phyloP scores from a whole-genome alignment of 1,140 invertebrate species.

The Drosophila suzukii region DNA sequence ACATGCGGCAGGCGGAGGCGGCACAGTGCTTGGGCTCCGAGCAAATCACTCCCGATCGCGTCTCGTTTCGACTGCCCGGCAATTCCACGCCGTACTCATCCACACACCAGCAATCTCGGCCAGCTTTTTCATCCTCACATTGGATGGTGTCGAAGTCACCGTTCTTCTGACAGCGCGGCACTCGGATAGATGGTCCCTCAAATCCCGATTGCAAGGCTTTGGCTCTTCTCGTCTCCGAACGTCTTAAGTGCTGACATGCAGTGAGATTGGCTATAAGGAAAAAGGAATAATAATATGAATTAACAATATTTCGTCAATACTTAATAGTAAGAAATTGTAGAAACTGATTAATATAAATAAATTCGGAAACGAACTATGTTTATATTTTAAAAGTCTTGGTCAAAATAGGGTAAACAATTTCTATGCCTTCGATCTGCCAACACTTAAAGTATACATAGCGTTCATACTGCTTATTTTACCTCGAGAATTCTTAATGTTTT shows the following conservation, averaged over 20 bases:
- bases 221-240: slow-evolving; percentile 87
- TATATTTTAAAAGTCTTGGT: too few relatives aligned
- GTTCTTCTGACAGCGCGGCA: slow-evolving; percentile 88
- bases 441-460: too few relatives aligned
- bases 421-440: too few relatives aligned
- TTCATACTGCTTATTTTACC: too few relatives aligned
- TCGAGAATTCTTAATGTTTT: too few relatives aligned
- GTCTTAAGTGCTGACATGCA: slow-evolving; percentile 89
- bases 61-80: slow-evolving; percentile 89
- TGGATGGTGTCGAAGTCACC: slow-evolving; percentile 92
- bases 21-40: slow-evolving; percentile 89
- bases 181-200: slow-evolving; percentile 85
- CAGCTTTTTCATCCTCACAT: slow-evolving; percentile 88
- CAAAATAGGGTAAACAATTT: too few relatives aligned
- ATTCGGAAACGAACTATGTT: neutral
- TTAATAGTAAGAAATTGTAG: neutral
- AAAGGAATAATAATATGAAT: neutral
- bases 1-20: slow-evolving; percentile 93
- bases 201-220: slow-evolving; percentile 85
- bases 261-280: slow-evolving; percentile 84
- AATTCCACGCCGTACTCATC: slow-evolving; percentile 91
- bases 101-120: slow-evolving; percentile 91
- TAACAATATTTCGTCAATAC: neutral
- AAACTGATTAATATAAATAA: too few relatives aligned
- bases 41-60: slow-evolving; percentile 89